Evolutionary conservation across 2,888 invertebrate genomes (phyloP), one percentile per base, ranked within the genome.

Genomic region (Callosobruchus maculatus): DNA sequence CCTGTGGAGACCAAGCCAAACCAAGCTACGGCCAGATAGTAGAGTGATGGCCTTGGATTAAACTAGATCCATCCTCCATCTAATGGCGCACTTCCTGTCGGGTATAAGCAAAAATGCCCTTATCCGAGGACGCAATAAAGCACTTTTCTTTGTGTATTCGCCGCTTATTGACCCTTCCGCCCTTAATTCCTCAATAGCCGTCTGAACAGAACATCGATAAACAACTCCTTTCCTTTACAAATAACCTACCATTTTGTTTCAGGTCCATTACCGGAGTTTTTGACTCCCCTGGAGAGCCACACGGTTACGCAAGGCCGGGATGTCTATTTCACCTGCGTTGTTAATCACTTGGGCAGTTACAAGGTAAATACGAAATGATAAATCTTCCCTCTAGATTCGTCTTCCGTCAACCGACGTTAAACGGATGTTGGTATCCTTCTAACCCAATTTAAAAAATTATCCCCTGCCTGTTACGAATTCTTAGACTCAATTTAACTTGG

Each of bases 231-330:
- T 49, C 49, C 49, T 49, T 49, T 49, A 49, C 49, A 49, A 49
- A 49, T 49, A 49, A 49, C 49, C 49, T 83, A 9, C 68, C 68
- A 68, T 80, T 84, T 82, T 84, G 78, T 78, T 78, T 77, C 78
- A 78, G 77, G 93, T 88, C 85, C 81, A 72, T 90, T 90, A 73
- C 96, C 97, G 3, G 93, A 94, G 86, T 97, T 97, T 88, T 90
- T 96, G 82, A 93, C 93, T 80, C 93, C 94, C 74, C 88, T 97
- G 84, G 94, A 95, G 85, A 97, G 97, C 87, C 92, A 94, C 85
- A 96, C 96, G 68, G 94, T 95, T 76, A 93, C 94, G 73, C 95
- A 95, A 87, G 96, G 97, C 74, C 90, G 96, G 73, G 96, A 97
- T 86, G 93, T 96, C 74, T 93, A 92, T 85, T 96, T 97, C 88